Evolutionary conservation across 2,888 invertebrate genomes (phyloP).

Genomic region (Sphaerophoria rueppellii): DNA sequence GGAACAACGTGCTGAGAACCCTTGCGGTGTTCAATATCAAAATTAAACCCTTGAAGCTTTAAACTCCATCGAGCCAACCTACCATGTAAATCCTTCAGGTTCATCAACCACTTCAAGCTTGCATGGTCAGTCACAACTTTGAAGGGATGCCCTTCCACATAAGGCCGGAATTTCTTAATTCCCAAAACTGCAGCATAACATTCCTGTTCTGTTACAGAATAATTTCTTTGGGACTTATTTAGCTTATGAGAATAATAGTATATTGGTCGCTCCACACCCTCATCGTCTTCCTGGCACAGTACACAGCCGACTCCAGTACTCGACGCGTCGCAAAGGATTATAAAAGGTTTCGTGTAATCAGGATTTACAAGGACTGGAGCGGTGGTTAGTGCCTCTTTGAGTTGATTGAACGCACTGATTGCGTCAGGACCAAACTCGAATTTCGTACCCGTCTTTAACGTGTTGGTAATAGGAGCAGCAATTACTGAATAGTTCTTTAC

Average conservation of each 20-base stretch:
- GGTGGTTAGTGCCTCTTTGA: background rate
- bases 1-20: background rate
- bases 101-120: no score
- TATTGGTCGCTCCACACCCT: background rate
- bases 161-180: background rate
- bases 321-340: background rate
- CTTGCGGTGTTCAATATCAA: background rate
- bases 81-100: no score
- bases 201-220: background rate
- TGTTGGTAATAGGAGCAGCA: background rate
- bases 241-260: constrained; percentile 4
- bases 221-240: background rate
- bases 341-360: background rate
- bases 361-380: background rate
- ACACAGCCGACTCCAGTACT: background rate
- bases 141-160: background rate
- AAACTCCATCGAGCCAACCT: background rate
- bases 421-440: background rate
- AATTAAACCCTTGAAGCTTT: background rate
- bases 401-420: background rate
- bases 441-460: background rate
- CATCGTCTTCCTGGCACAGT: background rate
- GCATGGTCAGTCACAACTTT: background rate
- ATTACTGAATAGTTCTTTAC: background rate
- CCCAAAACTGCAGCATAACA: no score